Percentiles rank a stretch among this genome's conserved stretches.
Conservation (phyloP, 2,797 vertebrate genomes). For the Triplophysa bombifrons region DNA sequence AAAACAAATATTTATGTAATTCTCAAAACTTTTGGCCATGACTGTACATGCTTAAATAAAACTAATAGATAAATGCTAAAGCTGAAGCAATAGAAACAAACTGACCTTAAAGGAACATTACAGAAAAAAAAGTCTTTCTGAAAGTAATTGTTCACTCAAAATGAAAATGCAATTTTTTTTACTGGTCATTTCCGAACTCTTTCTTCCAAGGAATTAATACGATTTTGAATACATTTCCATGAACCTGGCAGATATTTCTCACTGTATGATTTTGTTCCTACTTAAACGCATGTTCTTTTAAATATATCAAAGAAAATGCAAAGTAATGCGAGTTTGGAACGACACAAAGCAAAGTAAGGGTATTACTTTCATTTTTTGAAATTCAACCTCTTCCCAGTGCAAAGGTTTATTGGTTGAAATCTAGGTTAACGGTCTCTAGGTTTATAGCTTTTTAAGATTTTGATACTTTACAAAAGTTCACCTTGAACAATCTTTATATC, state of each 20-base stretch:
- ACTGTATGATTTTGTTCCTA: too few relatives aligned
- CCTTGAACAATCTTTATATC: conserved; percentile 28
- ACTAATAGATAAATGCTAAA: not conserved
- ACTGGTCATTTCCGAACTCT: too few relatives aligned
- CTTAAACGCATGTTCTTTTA: too few relatives aligned
- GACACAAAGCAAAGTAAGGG: not conserved
- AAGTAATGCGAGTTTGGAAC: not conserved
- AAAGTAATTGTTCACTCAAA: too few relatives aligned
- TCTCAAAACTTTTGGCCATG: too few relatives aligned
- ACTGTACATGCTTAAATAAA: not conserved
- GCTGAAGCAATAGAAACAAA: not conserved
- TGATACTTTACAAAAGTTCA: not conserved
- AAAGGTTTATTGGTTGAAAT: conserved; percentile 22
- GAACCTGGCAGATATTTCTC: too few relatives aligned
- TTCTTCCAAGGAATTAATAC: too few relatives aligned
- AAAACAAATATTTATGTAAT: too few relatives aligned
- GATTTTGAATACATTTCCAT: too few relatives aligned
- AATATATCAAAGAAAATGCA: not conserved
- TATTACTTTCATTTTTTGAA: not conserved
- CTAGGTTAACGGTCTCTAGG: not conserved
- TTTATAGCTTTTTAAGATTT: conserved; percentile 9
- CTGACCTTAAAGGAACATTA: too few relatives aligned
- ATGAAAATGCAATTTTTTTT: too few relatives aligned
- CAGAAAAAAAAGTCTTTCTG: too few relatives aligned
- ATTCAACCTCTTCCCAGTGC: not conserved